Base-by-base conservation (phyloP, 2,888 invertebrate species). In the Drosophila putrida region DNA sequence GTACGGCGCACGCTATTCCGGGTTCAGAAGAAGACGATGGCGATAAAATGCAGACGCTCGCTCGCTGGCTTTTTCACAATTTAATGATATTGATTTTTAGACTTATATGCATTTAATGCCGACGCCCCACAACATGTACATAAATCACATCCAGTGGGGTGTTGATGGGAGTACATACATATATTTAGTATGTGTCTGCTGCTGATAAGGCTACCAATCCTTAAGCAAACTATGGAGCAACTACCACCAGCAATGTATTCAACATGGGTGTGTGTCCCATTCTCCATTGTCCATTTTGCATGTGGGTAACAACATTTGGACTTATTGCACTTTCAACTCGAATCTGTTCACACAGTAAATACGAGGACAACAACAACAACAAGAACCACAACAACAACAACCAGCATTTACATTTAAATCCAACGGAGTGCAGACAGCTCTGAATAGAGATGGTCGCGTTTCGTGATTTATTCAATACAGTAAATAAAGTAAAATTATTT, bases 121-220 rank as follows among this genome's bases (percentile, higher is more conserved):
- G 59, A 59, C 59, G 61, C 43, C 53, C 44, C 27, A 44, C n/a
- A 44, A 44, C 41, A 31, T 13, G 47, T 51, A n/a, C 44, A 75
- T 63, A 64, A 60, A 70, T 75, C 46, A 60, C 46, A 60, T 39
- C 6, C 33, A 11, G 38, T 39, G 41, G 31, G 31, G 33, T 15
- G 41, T 15, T 41, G 53, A 31, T 43, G 36, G 57, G 28, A 31
- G 47, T 55, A 35, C 20, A 11, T 20, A 54, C 51, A 59, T 65
- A 11, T 20, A 54, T 51, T 57, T 65, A 20, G 8, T 66, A 20
- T 54, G 33, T 35, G 44, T 61, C 53, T 70, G 53, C 50, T 36
- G 53, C 53, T 72, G 81, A 82, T 86, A 87, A 78, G 55, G 38
- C 27, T 50, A 49, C 15, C 65, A 80, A 72, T 78, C 62, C 69